Evolutionary conservation across 2,113 vertebrate species (phyloP).

Genomic region (Lamprotornis superbus): DNA sequence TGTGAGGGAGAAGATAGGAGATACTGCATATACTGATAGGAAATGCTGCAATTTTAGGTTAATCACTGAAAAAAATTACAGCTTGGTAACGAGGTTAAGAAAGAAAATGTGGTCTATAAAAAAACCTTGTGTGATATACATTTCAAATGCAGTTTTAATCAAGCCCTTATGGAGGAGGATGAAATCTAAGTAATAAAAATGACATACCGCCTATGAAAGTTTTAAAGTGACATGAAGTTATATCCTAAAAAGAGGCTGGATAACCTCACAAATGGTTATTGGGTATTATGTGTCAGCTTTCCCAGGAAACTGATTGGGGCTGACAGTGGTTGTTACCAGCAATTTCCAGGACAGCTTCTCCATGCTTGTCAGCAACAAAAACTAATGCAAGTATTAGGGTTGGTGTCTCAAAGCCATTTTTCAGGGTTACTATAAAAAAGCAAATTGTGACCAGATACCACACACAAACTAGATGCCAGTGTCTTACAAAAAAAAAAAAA

Average conservation of each 20-base stretch:
- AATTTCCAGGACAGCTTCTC: not conserved
- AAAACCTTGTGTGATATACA: constrained; percentile 29
- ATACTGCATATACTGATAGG: not conserved
- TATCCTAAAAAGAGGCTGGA: not conserved
- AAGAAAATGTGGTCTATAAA: constrained; percentile 30
- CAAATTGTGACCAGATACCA: not conserved
- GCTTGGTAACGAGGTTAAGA: constrained; percentile 39
- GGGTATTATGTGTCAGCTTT: not conserved
- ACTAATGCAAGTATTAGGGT: not conserved
- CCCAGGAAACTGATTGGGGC: not conserved
- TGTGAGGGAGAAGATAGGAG: not conserved
- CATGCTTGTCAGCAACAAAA: not conserved
- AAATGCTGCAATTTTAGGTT: constrained; percentile 26
- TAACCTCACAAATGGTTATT: not conserved
- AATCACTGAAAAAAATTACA: constrained; percentile 30
- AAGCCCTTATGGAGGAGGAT: constrained; percentile 29
- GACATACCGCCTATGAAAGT: not conserved
- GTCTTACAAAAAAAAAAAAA: not conserved
- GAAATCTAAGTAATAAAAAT: constrained; percentile 50
- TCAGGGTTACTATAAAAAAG: not conserved
- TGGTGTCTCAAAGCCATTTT: not conserved
- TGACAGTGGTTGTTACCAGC: not conserved
- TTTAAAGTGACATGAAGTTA: constrained; percentile 10
- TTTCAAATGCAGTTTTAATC: constrained; percentile 57
- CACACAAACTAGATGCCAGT: not conserved